Evolutionary conservation across 2,888 invertebrate species (phyloP).

Genomic region (Diarsia mendica): DNA sequence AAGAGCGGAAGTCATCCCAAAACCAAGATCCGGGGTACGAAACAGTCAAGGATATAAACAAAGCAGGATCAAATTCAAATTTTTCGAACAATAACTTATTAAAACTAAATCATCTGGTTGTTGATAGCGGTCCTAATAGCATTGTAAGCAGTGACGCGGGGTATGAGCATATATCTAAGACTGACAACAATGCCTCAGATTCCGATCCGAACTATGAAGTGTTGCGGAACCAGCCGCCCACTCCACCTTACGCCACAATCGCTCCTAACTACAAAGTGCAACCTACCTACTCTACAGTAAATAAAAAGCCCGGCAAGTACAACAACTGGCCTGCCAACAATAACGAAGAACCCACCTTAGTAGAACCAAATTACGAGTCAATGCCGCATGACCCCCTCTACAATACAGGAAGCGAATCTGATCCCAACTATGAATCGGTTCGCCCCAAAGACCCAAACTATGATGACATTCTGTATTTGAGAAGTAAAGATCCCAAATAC

Average conservation of each 20-base stretch:
- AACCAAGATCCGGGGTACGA: conserved; percentile 92
- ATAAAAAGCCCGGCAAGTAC: conserved; percentile 88
- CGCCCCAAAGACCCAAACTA: conserved; percentile 92
- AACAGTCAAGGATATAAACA: conserved; percentile 88
- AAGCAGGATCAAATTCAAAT: conserved; percentile 72
- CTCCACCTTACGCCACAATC: conserved; percentile 87
- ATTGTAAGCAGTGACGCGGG: conserved; percentile 92
- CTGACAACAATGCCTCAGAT: conserved; percentile 89
- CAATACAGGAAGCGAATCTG: conserved; percentile 93
- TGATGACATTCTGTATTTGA: conserved; percentile 76
- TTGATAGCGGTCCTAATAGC: conserved; percentile 91
- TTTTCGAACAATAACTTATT: conserved; percentile 80
- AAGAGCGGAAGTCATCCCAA: conserved; percentile 82
- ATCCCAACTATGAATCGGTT: conserved; percentile 93
- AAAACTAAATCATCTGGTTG: conserved; percentile 78
- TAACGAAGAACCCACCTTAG: conserved; percentile 89
- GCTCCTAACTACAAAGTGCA: conserved; percentile 84
- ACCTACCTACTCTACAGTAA: conserved; percentile 90
- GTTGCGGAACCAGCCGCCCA: conserved; percentile 90
- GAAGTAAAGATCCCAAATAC: conserved; percentile 91
- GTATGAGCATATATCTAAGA: conserved; percentile 92
- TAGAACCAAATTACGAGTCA: conserved; percentile 94
- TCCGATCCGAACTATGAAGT: conserved; percentile 96
- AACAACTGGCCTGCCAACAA: conserved; percentile 89
- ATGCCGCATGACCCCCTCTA: conserved; percentile 92